Conservation (phyloP, 2,888 invertebrate species). For the Meandrusa payeni region DNA sequence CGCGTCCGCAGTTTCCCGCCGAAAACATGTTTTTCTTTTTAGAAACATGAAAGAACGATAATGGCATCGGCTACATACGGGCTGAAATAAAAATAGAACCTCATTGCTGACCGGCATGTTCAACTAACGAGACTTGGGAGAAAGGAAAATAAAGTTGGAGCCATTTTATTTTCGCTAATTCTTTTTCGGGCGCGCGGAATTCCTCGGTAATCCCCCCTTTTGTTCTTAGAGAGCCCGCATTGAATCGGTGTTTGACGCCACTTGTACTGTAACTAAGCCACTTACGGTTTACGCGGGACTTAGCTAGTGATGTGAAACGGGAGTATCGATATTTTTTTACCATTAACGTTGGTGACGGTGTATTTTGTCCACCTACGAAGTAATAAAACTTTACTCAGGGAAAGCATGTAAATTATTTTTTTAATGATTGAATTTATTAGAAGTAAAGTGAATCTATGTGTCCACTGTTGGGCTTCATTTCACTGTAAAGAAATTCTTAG, state of each 20-base stretch:
- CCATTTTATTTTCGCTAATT: slow-evolving; percentile 44
- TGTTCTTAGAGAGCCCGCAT: slow-evolving; percentile 71
- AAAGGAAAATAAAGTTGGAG: slow-evolving; percentile 34
- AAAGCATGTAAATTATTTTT: no score
- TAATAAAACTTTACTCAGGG: no score
- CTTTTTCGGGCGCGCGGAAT: slow-evolving; percentile 45
- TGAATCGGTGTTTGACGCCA: slow-evolving; percentile 63
- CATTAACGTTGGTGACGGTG: no score
- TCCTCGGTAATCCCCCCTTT: slow-evolving; percentile 59
- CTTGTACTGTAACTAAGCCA: slow-evolving; percentile 74
- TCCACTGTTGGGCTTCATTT: no score
- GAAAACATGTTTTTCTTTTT: slow-evolving; percentile 19
- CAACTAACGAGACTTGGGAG: slow-evolving; percentile 38
- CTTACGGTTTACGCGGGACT: slow-evolving; percentile 55
- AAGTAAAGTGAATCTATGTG: no score
- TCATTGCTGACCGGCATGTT: slow-evolving; percentile 37
- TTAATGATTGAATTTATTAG: no score
- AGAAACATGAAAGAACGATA: slow-evolving; percentile 15
- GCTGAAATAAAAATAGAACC: slow-evolving; percentile 31
- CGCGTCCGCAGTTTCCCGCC: slow-evolving; percentile 7
- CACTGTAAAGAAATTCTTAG: no score
- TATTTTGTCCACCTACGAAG: no score
- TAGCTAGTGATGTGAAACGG: slow-evolving; percentile 17
- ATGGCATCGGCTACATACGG: slow-evolving; percentile 30
- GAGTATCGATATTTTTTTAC: background rate